Base-by-base conservation (phyloP, 2,888 invertebrate genomes). In the Masnerella sp. region DNA sequence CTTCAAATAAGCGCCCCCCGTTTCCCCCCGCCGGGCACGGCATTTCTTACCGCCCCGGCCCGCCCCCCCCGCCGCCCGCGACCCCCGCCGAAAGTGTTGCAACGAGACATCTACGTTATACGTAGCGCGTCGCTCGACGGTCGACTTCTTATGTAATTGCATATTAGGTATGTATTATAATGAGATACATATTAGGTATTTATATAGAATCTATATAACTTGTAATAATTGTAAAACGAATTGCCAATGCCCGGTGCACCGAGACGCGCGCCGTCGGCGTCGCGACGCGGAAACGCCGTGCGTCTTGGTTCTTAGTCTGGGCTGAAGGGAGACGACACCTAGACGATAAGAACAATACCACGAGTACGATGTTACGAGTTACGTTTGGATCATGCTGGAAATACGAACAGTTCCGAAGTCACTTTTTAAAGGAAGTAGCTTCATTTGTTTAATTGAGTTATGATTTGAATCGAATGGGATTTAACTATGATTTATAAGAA, bases 191-290 rank as follows among this genome's bases (percentile, higher is more conserved):
- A 87, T 83, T 87, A 86, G 85, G 82, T 86, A 87, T 87, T 86
- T 86, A 86, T 86, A 87, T 87, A 87, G 86, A 85, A 86, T 86
- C 85, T 86, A 85, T 86, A 83, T 85, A 86, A 83, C 83, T 71
- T 86, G 83, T 85, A 73, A 86, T 86, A 84, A 86, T 84, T 86
- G 81, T 86, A 70, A 70, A 86, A 87, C 81, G 82, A 86, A 86
- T 86, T 85, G 85, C 84, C 86, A 85, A 86, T 82, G 83, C 84
- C 83, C 82, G 81, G 75, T 83, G 83, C 81, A 81, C 84, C 83
- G 77, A 84, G 80, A 78, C 79, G 79, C 77, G 78, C 82, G 83
- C 65, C 77, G 77, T 72, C 61, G 40, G 11, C 32, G 61, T 67
- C 56, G 54, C 62, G 42, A 74, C 72, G 77, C 73, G 75, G 64